Base-by-base conservation (phyloP, 2,888 invertebrate genomes). In the Lithophane semibrunnea region DNA sequence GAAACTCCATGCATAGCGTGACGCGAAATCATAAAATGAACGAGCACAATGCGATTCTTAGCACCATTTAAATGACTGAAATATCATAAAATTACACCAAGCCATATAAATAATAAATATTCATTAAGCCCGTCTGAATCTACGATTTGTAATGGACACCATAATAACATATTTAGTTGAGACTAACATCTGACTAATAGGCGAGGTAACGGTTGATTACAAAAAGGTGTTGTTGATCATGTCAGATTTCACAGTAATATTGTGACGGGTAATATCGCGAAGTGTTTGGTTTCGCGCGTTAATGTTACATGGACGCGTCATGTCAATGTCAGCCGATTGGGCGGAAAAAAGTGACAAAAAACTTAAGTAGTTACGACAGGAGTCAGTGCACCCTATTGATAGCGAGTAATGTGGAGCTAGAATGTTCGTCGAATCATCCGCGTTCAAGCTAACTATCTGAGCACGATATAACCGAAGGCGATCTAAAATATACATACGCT, bases 311-410 rank as follows among this genome's bases (percentile, higher is more conserved):
- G 88, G 87, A 88, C 90, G 86, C 88, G 89, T 92, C 94, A 92
- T 93, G 94, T 95, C 93, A 94, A 90, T 95, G 95, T 95, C 95
- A 94, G 89, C 69, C 74, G 70, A 82, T 77, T 79, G 78, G 74
- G 83, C 88, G 88, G 91, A 92, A 92, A 90, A 90, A 92, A 90
- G 87, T 85, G 87, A 88, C 86, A 90, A 91, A 91, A 89, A 90
- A 88, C 75, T 84, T 78, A 85, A 87, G 88, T 89, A 86, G 88
- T 82, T 86, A 78, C 75, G 74, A 80, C 81, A 84, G 83, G 84
- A 90, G 90, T 90, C 90, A 90, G 86, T 90, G 90, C 87, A 88
- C 90, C 84, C 84, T 83, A 63, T 82, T 83, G 82, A 84, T 83
- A 81, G 56, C 21, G 9, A 21, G 49, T 73, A 76, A 37, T 86